Evolutionary conservation across 2,888 invertebrate genomes (phyloP), one percentile per base, ranked within the genome.

Genomic region (Reticulitermes lucifugus): DNA sequence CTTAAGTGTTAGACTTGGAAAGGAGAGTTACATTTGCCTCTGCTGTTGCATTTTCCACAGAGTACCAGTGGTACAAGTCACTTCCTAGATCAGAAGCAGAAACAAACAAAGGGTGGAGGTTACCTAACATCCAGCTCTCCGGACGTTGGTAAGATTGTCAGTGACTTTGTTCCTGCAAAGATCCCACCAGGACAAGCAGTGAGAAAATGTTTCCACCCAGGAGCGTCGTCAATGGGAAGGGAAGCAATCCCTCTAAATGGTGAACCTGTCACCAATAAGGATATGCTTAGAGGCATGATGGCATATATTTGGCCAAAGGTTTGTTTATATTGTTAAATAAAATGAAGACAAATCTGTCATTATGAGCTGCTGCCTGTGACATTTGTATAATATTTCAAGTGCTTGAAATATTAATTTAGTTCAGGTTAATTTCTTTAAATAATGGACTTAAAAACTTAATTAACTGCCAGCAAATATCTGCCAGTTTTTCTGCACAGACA

Each of bases 281-380:
- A 97, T 89, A 98, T 99, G 96, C 89, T 98, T 51, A 93, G 93
- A 88, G 96, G 96, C 83, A 98, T 99, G 98, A 90, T 97, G 90
- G 94, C 94, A 83, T 98, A 98, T 91, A 96, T 99, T 85, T 99
- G 99, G 99, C 99, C 99, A 46, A 96, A 97, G 93, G 96, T 96
- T n/a, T 65, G 65, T 65, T 65, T 25, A 35, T 35, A 35, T 35
- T 35, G 35, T 35, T 35, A 35, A 35, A 35, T 35, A 2, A 35
- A 35, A 35, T 35, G 35, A 35, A 35, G 35, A 4, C 35, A 35
- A 35, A 35, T 35, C 35, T 35, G 35, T 35, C 35, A 35, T 35
- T 35, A 35, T 35, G 35, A 35, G 4, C 35, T 35, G 35, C 35
- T 35, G 35, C 35, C 4, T 35, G 35, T 35, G 35, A 35, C 35